Base-by-base conservation (phyloP, 37 sponge, comb jelly and placozoan genomes). In the Petrosia ficiformis region DNA sequence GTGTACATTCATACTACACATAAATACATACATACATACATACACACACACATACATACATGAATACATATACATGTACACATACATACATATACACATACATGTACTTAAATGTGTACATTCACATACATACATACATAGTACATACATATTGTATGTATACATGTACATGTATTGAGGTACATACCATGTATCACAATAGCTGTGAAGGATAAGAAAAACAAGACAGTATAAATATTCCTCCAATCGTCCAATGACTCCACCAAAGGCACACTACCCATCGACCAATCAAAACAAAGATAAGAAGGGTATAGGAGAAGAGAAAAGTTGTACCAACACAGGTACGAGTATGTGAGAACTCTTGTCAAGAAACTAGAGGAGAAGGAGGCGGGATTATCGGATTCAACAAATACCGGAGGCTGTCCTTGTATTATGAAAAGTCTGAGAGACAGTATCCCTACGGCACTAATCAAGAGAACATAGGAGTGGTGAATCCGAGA, bases 221-320 rank as follows among this genome's bases (percentile, higher is more conserved):
- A 22, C 28, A 61, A 26, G 24, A 87, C 2, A 6, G 84, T 81
- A 0, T 22, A 52, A 10, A 91, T 25, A 52, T 92, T 86, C 40
- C 97, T 71, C 0, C 32, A 4, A 39, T 96, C 97, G 25, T 41
- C 11, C 21, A 86, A 0, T 2, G 56, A 11, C 21, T 85, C 36
- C 1, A 96, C 48, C 2, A 89, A 73, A 30, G 83, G 90, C 0
- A 96, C 79, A 43, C 89, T 79, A 28, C 82, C 93, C 97, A 96
- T 96, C 14, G 97, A 96, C 97, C 97, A 96, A 66, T 96, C 97
- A 68, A 77, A 86, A 63, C 93, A 89, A 24, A 96, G 89, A 24
- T 59, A 40, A 30, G 70, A 74, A 34, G 97, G 97, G 44, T 72
- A 89, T 39, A 96, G 74, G 22, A 96, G 85, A 2, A 92, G 58